Conservation (phyloP, 2,888 invertebrate species). For the Uropetala carovei region DNA sequence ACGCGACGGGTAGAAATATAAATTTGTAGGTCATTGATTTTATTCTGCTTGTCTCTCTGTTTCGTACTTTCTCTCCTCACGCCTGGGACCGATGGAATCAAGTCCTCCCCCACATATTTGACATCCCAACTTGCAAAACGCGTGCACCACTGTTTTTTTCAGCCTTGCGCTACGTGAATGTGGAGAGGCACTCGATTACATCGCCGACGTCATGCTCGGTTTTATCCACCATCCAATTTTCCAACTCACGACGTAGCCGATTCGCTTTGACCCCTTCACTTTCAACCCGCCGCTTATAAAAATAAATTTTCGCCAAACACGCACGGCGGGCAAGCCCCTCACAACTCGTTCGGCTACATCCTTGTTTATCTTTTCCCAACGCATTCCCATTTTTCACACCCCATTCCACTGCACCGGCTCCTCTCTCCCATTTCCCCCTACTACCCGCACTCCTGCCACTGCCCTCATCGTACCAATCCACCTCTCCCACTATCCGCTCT, state of each 20-base stretch:
- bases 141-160: neutral
- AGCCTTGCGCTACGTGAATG: conserved; percentile 31
- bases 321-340: conserved; percentile 42
- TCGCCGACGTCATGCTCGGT: neutral
- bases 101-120: neutral
- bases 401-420: conserved; percentile 13
- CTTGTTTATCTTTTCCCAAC: conserved; percentile 2
- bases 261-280: neutral
- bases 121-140: conserved; percentile 1
- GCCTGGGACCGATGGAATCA: neutral
- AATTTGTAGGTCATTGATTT: conserved; percentile 45
- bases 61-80: conserved; percentile 26
- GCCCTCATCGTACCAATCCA: conserved; percentile 52
- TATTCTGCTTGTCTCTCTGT: neutral
- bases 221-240: neutral
- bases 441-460: conserved; percentile 49
- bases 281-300: neutral
- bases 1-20: conserved; percentile 25
- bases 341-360: conserved; percentile 32
- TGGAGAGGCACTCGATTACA: conserved; percentile 5
- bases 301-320: neutral
- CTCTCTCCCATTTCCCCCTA: neutral
- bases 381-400: neutral
- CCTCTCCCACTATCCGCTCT: neutral
- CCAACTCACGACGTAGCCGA: neutral